Conservation (phyloP, 2,797 vertebrate genomes). For the Hyperoplus lanceolatus region DNA sequence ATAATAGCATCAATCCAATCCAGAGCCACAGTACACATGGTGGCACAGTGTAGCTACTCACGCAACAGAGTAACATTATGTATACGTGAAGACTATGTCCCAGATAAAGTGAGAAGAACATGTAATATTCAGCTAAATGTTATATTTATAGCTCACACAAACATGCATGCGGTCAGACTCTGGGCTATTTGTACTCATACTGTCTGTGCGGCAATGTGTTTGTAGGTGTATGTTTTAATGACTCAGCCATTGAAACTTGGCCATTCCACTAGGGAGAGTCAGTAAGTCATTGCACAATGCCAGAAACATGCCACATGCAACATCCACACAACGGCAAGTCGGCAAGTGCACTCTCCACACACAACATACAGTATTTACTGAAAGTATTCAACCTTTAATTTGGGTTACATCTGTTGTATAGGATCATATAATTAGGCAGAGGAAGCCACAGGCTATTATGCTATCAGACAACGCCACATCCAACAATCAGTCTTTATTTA, state of each 20-base stretch:
- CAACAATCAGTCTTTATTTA: not conserved
- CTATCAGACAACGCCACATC: not conserved
- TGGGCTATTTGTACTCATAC: conserved; percentile 4
- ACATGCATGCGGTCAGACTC: conserved; percentile 35
- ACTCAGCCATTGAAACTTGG: conserved; percentile 59
- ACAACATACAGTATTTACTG: not conserved
- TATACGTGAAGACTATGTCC: conserved; percentile 51
- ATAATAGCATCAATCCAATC: conserved; percentile 19
- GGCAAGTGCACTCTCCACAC: conserved; percentile 8
- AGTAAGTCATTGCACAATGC: conserved; percentile 47
- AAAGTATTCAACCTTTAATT: conserved; percentile 2
- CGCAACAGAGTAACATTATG: conserved; percentile 13
- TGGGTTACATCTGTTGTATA: conserved; percentile 1
- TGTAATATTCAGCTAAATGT: conserved; percentile 70
- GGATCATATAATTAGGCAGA: not conserved
- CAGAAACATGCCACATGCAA: conserved; percentile 58
- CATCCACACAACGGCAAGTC: conserved; percentile 26
- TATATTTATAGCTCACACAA: conserved; percentile 68
- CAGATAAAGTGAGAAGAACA: conserved; percentile 67
- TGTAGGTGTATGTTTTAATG: conserved; percentile 32
- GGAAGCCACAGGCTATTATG: not conserved
- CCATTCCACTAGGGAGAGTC: conserved; percentile 46
- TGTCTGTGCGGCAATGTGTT: conserved; percentile 20
- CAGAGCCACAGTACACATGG: conserved; percentile 29
- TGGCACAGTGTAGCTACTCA: conserved; percentile 10